Evolutionary conservation across 2,797 vertebrate genomes (phyloP), one percentile per base, ranked within the genome.

Genomic region (Schizopygopsis malacanthus): DNA sequence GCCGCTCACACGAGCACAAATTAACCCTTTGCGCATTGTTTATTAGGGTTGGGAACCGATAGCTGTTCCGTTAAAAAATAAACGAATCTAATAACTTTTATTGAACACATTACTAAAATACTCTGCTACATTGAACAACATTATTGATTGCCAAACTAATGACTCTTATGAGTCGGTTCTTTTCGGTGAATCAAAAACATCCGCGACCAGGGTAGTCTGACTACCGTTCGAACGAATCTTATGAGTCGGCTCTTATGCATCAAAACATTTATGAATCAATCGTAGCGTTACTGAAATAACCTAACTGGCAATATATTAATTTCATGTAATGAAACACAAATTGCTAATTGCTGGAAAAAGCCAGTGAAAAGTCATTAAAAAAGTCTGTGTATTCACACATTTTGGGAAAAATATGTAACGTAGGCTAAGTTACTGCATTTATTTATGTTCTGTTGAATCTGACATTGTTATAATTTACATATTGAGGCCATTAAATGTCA

Each of bases 21-120:
- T 91, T 86, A 88, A 90, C 87, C 88, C 89, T 79, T 88, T 52
- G 79, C 16, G 39, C 52, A 8, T 28, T 56, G 81, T 82, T 71
- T 41, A 59, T 65, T 52, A 81, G 28, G 41, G 15, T 16, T 65
- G 43, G 25, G 25, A 65, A 50, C 5, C 5, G 43, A 50, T 10
- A 45, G 18, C 7, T 16, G n/a, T 63, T 41, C 12, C 54, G 13
- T 39, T 16, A 10, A 3, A 6, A 18, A 59, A 61, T 0, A 1
- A 39, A 39, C 18, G 1, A 61, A 25, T 13, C 37, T 13, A 79
- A 43, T 61, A 15, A 43, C 3, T 70, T 43, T 79, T 0, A 16
- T 9, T 22, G 22, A 79, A 63, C 77, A 28, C 8, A 28, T 28
- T 22, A 41, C 20, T 56, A 16, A 77, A 77, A 56, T 1, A 39